phyloP scores from a whole-genome alignment of 2,113 vertebrate genomes.

The Crotophaga sulcirostris region DNA sequence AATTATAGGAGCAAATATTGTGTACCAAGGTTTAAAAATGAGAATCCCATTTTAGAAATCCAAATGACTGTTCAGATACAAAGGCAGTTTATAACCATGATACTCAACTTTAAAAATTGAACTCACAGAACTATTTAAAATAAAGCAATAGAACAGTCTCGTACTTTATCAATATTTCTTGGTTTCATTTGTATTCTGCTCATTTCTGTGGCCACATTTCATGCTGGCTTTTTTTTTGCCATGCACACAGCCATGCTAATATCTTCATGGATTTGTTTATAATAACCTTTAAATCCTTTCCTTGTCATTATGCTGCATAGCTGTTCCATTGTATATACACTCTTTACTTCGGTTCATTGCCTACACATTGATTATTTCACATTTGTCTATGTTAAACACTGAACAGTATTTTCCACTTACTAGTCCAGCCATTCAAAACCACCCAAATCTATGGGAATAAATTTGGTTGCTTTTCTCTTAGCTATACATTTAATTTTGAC shows the following conservation, averaged over 20 bases:
- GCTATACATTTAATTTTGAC: background rate
- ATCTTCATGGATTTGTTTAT: conserved; percentile 50
- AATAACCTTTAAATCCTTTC: conserved; percentile 53
- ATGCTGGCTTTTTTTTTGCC: background rate
- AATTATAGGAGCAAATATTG: conserved; percentile 19
- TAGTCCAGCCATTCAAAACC: background rate
- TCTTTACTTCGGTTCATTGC: conserved; percentile 34
- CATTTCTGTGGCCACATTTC: conserved; percentile 27
- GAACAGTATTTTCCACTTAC: conserved; percentile 37
- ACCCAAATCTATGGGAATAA: background rate
- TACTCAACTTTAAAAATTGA: background rate
- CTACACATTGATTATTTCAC: conserved; percentile 38
- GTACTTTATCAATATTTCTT: background rate
- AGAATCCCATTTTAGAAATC: background rate
- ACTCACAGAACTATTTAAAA: background rate
- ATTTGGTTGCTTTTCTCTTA: background rate
- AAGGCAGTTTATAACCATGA: background rate
- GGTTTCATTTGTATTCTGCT: background rate
- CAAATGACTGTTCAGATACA: background rate
- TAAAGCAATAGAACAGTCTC: background rate
- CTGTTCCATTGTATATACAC: background rate
- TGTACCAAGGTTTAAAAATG: background rate
- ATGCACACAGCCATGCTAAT: background rate
- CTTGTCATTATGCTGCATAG: conserved; percentile 26
- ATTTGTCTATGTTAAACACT: conserved; percentile 39